These are phyloP conservation scores for Macropis europaea DNA, from an alignment of 2,888 invertebrate species.

Conservation along the genomic window DNA sequence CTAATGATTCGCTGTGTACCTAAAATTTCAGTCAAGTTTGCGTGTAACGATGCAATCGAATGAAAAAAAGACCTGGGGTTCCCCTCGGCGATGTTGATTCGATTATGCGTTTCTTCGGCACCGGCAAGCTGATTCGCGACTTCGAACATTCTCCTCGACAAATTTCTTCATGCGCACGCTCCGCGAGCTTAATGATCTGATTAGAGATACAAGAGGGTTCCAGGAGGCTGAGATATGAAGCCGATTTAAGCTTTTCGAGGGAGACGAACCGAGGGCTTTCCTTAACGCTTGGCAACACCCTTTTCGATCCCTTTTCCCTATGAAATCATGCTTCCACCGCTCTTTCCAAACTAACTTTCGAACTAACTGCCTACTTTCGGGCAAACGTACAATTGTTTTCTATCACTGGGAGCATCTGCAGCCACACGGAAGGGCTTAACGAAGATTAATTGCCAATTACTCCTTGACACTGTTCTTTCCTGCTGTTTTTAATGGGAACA, in stretches of 20 bases:
- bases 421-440: conserved; percentile 44
- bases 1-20: conserved; percentile 24
- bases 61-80: conserved; percentile 8
- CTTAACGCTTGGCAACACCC: conserved; percentile 67
- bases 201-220: conserved; percentile 63
- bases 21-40: background rate
- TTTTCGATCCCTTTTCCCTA: conserved; percentile 12
- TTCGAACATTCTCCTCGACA: conserved; percentile 14
- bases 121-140: conserved; percentile 12
- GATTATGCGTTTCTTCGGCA: conserved; percentile 43
- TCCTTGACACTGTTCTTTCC: background rate
- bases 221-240: conserved; percentile 57
- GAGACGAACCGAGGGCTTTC: conserved; percentile 54
- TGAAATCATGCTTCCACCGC: conserved; percentile 30
- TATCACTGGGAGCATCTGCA: conserved; percentile 41
- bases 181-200: conserved; percentile 66
- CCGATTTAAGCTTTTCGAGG: conserved; percentile 68
- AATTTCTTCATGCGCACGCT: conserved; percentile 56
- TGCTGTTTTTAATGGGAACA: background rate
- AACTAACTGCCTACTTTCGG: conserved; percentile 39
- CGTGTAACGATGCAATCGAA: background rate
- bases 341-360: conserved; percentile 50
- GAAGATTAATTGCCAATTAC: conserved; percentile 49
- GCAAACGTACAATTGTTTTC: conserved; percentile 47
- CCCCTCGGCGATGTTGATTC: conserved; percentile 33